Base-by-base conservation (phyloP, 2,113 vertebrate genomes). In the Mormyrus iriodes region DNA sequence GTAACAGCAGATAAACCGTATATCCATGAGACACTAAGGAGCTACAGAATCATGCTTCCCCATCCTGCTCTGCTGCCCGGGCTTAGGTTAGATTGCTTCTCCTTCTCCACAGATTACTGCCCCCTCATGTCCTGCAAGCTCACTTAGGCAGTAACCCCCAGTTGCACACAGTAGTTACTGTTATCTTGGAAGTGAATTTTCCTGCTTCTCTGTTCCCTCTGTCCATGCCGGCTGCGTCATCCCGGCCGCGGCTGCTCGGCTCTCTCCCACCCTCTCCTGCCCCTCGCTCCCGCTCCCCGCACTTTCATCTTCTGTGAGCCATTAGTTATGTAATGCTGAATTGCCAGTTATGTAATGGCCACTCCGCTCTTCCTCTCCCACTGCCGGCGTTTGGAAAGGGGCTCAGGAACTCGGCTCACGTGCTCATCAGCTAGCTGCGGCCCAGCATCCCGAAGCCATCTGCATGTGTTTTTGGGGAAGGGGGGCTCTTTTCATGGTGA, bases 281-380 rank as follows among this genome's bases (percentile, higher is more conserved):
- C 10, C 24, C 21, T 51, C 24, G 10, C 1, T 27, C 24, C 44
- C 5, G 83, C n/a, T 51, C 44, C 48, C 24, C 46, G 24, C 44
- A 13, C n/a, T 85, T 51, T 85, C 7, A 48, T 51, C 82, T 46
- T 49, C 10, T 3, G 7, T 49, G 83, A 85, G 48, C 48, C 46
- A 27, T 48, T 15, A 49, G 83, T 85, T 85, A 85, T 85, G 44
- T 85, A 85, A 85, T 51, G 12, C 19, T 85, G 83, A 85, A 24
- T 85, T 27, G 46, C 4, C 24, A 46, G 83, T 85, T 85, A 85
- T 51, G n/a, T 31, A 85, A 85, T 49, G 83, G 44, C 83, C 44
- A 27, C 3, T 51, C 9, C 10, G 7, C n/a, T 79, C 35, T 79
- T 79, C 48, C 24, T 27, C 24, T 51, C 48, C 44, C 48, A 12